Conservation (phyloP, 2,888 invertebrate genomes). For the Agapostemon virescens region DNA sequence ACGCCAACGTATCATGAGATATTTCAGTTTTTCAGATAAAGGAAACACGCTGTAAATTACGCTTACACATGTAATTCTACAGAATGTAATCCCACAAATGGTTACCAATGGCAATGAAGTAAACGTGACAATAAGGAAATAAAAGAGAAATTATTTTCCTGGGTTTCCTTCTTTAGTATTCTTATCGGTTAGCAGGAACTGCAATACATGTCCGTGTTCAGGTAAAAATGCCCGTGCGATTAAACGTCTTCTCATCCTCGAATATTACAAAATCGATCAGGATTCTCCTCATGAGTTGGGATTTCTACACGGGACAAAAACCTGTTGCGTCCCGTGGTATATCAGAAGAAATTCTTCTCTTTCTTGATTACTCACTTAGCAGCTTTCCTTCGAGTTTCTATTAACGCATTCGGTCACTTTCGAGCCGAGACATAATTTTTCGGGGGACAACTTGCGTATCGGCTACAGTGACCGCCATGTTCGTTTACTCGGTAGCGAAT, state of each 20-base stretch:
- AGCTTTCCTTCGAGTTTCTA: conserved; percentile 70
- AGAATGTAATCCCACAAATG: too few species aligned
- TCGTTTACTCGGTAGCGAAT: neutral
- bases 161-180: too few species aligned
- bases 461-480: neutral
- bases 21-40: too few species aligned
- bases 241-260: conserved; percentile 10
- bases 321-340: conserved; percentile 40
- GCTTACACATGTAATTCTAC: too few species aligned
- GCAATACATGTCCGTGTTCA: neutral
- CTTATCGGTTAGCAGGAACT: neutral
- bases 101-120: too few species aligned
- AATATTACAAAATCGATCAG: conserved; percentile 37
- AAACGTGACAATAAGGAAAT: too few species aligned
- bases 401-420: conserved; percentile 52
- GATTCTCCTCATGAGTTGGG: conserved; percentile 22
- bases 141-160: too few species aligned
- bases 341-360: conserved; percentile 54
- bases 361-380: conserved; percentile 60
- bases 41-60: too few species aligned
- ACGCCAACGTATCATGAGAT: too few species aligned
- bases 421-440: conserved; percentile 42
- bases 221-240: conserved; percentile 9
- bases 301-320: conserved; percentile 51
- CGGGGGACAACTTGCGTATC: conserved; percentile 16